These are phyloP conservation scores for Lissocephala sabroskyi DNA, from an alignment of 2,888 invertebrate species.

Conservation along the genomic window DNA sequence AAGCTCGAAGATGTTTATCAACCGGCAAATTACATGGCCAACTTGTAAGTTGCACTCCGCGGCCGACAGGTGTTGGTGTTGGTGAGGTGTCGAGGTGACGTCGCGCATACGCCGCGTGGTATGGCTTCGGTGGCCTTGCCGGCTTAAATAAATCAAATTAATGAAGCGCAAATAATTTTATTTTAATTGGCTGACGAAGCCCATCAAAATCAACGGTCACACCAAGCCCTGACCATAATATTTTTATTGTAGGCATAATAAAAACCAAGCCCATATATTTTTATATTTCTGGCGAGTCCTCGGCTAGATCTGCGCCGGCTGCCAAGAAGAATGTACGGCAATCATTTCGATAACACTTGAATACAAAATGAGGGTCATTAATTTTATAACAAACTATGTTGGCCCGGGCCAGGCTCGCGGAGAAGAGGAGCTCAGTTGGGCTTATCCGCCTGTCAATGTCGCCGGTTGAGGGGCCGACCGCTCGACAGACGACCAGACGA, in stretches of 20 bases:
- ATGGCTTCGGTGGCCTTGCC: slow-evolving; percentile 21
- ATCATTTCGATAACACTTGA: slow-evolving; percentile 65
- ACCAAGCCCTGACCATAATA: neutral
- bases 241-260: slow-evolving; percentile 18
- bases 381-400: slow-evolving; percentile 58
- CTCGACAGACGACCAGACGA: neutral
- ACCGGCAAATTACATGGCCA: slow-evolving; percentile 55
- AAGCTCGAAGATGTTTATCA: slow-evolving; percentile 59
- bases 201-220: neutral
- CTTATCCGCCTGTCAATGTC: slow-evolving; percentile 37
- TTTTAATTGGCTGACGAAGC: slow-evolving; percentile 48
- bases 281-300: too few relatives aligned
- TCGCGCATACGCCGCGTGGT: slow-evolving; percentile 39
- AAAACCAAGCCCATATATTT: slow-evolving; percentile 52
- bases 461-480: neutral
- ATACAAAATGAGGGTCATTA: slow-evolving; percentile 66
- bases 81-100: slow-evolving; percentile 56
- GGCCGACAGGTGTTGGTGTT: slow-evolving; percentile 39
- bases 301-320: too few relatives aligned
- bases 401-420: slow-evolving; percentile 13
- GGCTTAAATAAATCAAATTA: slow-evolving; percentile 25
- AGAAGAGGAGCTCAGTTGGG: too few relatives aligned
- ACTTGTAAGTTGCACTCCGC: slow-evolving; percentile 23
- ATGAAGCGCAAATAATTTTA: slow-evolving; percentile 42
- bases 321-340: slow-evolving; percentile 41